Evolutionary conservation across 2,797 vertebrate genomes (phyloP), one percentile per base, ranked within the genome.

Genomic region (Salmo trutta): DNA sequence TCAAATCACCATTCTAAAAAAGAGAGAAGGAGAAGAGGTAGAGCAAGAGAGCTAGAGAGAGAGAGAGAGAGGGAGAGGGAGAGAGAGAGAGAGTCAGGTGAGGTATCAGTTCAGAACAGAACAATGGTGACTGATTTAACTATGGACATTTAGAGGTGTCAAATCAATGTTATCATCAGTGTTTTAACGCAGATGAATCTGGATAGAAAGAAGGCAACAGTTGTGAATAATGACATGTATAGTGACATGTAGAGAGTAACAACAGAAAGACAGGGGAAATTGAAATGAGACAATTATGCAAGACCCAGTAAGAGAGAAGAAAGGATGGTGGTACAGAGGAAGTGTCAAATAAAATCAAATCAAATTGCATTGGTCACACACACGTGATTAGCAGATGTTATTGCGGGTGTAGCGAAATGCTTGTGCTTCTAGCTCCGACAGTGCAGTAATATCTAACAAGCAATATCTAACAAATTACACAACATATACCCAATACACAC

Each of bases 41-140:
- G 47, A 65, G 16, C 29, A 29, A 51, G 72, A 51, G 75, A 84
- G 74, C 82, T 31, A 78, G 68, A 79, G 74, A 79, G 12, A 66
- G 70, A 80, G 73, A 8, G 36, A 71, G 17, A 7, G 33, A 47
- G 1, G 8, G 67, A 70, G 7, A 31, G 65, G 15, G 6, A 16
- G 66, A 68, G 24, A 68, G 16, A 67, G 21, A 67, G 27, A 68
- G 14, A 19, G 15, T 17, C 5, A 33, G 29, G 41, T 47, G 54
- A 8, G 19, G 1, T 59, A 19, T 19, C 54, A 59, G 54, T 59
- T 19, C 19, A 59, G 2, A 59, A 59, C 19, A n/a, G 54, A 17
- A 17, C 53, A 56, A 56, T 56, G 53, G 16, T 56, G 53, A 56
- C 53, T 19, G 53, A 16, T 54, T 5, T 54, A 17, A 54, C 53